Base-by-base conservation (phyloP, 1,140 invertebrate genomes). In the Pogonomyrmex californicus region DNA sequence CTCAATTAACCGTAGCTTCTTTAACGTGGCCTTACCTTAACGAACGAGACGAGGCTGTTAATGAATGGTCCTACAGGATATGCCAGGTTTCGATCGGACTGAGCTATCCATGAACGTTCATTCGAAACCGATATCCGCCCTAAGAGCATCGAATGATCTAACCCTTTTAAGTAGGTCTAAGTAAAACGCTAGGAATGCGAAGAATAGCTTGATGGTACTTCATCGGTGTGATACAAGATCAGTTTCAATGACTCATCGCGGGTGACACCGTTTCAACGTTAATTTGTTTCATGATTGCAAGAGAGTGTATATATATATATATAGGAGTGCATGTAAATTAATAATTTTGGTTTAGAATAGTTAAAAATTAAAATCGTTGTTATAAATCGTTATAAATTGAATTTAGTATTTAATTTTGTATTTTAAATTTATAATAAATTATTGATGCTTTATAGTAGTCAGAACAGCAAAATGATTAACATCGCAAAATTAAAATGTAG, bases 181-280 rank as follows among this genome's bases (percentile, higher is more conserved):
- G 89, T 92, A 91, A 92, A 92, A 92, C 91, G 91, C 86, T 63
- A 91, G 91, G 90, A 92, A 92, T 92, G 87, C 91, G 66, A 83
- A 65, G 90, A 90, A 90, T 86, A 79, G 70, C 75, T 87, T 60
- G 76, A 87, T 90, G 87, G 62, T 87, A 49, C 87, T 87, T 49
- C 79, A 86, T 91, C 87, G 81, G 71, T 47, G 66, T 77, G 81
- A 63, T 81, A 86, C 71, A 47, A 75, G 85, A 90, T 91, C 88
- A 78, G 78, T 90, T 86, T 87, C 86, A 68, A 12, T 58, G 91
- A 92, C 86, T 91, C 90, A 91, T 89, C 87, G 81, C 38, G 77
- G 54, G 54, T 33, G 41, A 58, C 54, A 82, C 30, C 51, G 47
- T 58, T 73, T 49, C 36, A 75, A 77, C 75, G 41, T 63, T 23